These are phyloP conservation scores for Corythornis madagascariensis DNA, from an alignment of 2,113 vertebrate species.

Conservation along the genomic window DNA sequence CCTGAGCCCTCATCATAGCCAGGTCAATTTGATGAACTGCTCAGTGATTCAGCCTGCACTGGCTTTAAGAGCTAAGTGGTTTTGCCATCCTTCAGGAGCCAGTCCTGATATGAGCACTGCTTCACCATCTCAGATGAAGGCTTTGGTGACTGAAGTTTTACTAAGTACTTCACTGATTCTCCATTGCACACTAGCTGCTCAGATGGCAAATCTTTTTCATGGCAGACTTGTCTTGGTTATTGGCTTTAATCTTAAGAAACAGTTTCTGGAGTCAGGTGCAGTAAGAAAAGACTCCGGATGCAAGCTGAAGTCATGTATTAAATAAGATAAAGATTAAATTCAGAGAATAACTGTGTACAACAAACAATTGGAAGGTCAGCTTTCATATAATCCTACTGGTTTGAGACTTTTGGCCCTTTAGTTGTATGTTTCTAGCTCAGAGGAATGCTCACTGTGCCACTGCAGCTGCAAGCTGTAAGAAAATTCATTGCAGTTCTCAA, in stretches of 20 bases:
- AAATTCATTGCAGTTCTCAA: neutral
- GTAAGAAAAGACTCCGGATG: neutral
- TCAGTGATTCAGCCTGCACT: constrained; percentile 20
- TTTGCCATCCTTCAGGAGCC: neutral
- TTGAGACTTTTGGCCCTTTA: neutral
- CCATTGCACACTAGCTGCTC: neutral
- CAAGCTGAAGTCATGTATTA: neutral
- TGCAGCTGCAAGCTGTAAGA: neutral
- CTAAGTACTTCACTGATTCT: neutral
- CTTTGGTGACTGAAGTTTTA: neutral
- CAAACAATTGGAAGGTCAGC: neutral
- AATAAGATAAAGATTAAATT: neutral
- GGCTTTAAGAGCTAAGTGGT: neutral
- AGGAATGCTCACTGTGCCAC: neutral
- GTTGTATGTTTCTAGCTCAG: neutral
- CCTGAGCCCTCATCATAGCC: neutral
- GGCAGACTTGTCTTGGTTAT: neutral
- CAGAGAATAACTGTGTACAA: neutral
- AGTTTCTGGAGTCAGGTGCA: neutral
- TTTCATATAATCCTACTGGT: neutral
- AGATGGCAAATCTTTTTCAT: neutral
- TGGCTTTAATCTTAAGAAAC: neutral
- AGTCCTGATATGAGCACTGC: neutral
- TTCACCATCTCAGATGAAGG: neutral
- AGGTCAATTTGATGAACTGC: neutral